These are phyloP conservation scores for Labrus mixtus DNA, from an alignment of 2,113 vertebrate genomes.

Conservation along the genomic window DNA sequence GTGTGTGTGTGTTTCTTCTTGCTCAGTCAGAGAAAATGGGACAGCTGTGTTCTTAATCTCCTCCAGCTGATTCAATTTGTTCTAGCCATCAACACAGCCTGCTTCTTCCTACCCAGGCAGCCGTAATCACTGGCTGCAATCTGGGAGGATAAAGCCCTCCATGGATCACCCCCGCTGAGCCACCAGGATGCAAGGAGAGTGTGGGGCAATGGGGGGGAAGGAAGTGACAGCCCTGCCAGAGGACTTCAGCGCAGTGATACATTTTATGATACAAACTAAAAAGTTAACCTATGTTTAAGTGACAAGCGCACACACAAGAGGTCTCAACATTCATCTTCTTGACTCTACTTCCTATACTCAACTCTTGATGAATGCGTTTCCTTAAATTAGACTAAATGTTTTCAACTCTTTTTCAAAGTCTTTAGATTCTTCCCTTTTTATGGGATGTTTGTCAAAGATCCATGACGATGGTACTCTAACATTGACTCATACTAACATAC, in stretches of 20 bases:
- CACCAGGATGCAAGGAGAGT: conserved; percentile 44
- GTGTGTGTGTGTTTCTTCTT: conserved; percentile 32
- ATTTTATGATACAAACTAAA: conserved; percentile 35
- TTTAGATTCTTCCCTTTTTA: neutral
- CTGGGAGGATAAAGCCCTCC: conserved; percentile 77
- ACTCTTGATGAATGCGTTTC: neutral
- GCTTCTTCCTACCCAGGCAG: conserved; percentile 68
- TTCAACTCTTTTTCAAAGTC: neutral
- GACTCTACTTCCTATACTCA: conserved; percentile 7
- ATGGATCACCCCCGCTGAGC: conserved; percentile 70
- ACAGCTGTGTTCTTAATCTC: conserved; percentile 83
- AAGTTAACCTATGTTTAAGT: conserved; percentile 8
- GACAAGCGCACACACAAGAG: conserved; percentile 4
- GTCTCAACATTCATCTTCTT: neutral
- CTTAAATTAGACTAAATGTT: conserved; percentile 23
- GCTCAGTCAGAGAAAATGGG: conserved; percentile 68
- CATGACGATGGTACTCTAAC: neutral
- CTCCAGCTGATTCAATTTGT: conserved; percentile 84
- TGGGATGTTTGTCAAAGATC: conserved; percentile 5
- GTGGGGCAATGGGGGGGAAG: conserved; percentile 21
- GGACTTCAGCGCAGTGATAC: conserved; percentile 24
- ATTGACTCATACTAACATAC: conserved; percentile 2
- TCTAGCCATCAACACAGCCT: conserved; percentile 71
- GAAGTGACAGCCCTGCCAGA: conserved; percentile 43
- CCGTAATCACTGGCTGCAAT: conserved; percentile 81